Percentiles rank a stretch among this genome's conserved stretches.
Conservation (phyloP, 2,797 vertebrate genomes). For the Hafferia zeledoni region DNA sequence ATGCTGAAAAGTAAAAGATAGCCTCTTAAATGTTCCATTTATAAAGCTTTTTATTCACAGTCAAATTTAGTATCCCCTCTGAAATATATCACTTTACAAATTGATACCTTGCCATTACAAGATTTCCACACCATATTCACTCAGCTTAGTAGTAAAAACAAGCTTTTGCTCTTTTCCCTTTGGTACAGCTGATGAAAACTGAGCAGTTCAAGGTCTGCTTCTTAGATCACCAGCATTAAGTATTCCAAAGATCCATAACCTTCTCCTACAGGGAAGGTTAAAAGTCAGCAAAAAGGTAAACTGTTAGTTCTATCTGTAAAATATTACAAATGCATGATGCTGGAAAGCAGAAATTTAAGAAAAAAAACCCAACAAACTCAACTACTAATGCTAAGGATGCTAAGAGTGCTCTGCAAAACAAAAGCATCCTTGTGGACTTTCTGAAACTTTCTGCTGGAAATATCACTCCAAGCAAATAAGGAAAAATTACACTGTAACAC, state of each 20-base stretch:
- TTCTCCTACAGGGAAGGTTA: background rate
- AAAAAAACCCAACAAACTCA: background rate
- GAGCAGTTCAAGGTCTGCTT: slow-evolving; percentile 15
- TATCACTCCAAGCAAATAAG: background rate
- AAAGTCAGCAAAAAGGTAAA: background rate
- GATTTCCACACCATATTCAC: slow-evolving; percentile 48
- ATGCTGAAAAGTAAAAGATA: slow-evolving; percentile 70
- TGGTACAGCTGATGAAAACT: slow-evolving; percentile 37
- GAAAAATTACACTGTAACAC: background rate
- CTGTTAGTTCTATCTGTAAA: background rate
- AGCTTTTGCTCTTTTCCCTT: slow-evolving; percentile 53
- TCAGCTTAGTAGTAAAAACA: slow-evolving; percentile 58
- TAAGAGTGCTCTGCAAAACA: background rate
- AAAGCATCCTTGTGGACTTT: background rate
- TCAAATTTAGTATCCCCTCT: slow-evolving; percentile 60
- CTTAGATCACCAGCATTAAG: slow-evolving; percentile 12
- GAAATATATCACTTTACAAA: slow-evolving; percentile 75
- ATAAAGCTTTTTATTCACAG: slow-evolving; percentile 74
- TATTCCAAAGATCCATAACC: background rate
- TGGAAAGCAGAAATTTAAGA: background rate
- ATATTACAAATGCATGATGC: background rate
- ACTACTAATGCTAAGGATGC: background rate
- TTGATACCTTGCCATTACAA: slow-evolving; percentile 61
- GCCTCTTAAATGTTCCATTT: slow-evolving; percentile 75
- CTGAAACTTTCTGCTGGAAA: background rate